These are phyloP conservation scores for Corythornis madagascariensis DNA, from an alignment of 2,113 vertebrate species.

Conservation along the genomic window DNA sequence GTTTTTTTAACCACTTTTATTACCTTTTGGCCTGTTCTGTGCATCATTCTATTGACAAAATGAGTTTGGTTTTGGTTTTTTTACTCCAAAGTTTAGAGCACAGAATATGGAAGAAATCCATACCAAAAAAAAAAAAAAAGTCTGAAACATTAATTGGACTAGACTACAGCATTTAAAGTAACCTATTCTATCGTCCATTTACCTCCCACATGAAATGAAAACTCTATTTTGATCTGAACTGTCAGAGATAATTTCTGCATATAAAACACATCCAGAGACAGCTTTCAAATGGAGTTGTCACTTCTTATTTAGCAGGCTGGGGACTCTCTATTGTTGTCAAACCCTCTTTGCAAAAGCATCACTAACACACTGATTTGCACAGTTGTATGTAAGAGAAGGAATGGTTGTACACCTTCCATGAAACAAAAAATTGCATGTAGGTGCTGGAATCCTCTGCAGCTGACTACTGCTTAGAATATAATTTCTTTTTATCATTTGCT, in stretches of 20 bases:
- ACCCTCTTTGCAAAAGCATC: conserved; percentile 79
- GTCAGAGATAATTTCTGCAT: conserved; percentile 81
- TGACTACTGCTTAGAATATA: conserved; percentile 5
- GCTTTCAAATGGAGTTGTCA: conserved; percentile 87
- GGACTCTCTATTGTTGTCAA: conserved; percentile 85
- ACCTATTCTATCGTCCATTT: conserved; percentile 72
- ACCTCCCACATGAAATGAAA: conserved; percentile 71
- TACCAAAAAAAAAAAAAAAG: conserved; percentile 52
- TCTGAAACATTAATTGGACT: conserved; percentile 67
- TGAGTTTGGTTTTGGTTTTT: background rate
- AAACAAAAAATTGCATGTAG: conserved; percentile 27
- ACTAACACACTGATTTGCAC: conserved; percentile 60
- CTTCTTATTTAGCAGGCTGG: conserved; percentile 87
- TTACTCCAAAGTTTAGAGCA: conserved; percentile 43
- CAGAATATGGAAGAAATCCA: conserved; percentile 14
- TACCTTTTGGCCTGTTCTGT: conserved; percentile 47
- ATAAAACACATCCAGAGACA: conserved; percentile 79
- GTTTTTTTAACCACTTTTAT: conserved; percentile 22
- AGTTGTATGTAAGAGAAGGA: conserved; percentile 36
- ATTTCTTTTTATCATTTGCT: background rate
- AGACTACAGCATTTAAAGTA: conserved; percentile 72
- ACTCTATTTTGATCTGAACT: conserved; percentile 80
- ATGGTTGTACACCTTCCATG: conserved; percentile 1
- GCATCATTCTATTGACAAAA: conserved; percentile 5
- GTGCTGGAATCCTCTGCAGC: background rate